Evolutionary conservation across 2,113 vertebrate species (phyloP).

Genomic region (rabbit (Oryctolagus cuniculus)): mOryCun1.1 NC_091443.1:9610501-9611000

Average conservation of each 20-base stretch:
- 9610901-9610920: background rate
- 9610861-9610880: background rate
- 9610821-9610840: background rate
- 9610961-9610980: background rate
- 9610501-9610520: background rate
- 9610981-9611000: conserved; percentile 48
- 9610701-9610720: conserved; percentile 72
- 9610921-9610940: background rate
- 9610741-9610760: conserved; percentile 81
- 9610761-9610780: conserved; percentile 77
- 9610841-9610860: background rate
- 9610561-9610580: background rate
- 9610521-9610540: background rate
- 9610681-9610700: conserved; percentile 81
- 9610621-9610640: conserved; percentile 60
- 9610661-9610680: conserved; percentile 81
- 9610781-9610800: conserved; percentile 48
- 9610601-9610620: background rate
- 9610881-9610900: background rate
- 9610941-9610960: background rate
- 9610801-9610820: conserved; percentile 52
- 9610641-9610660: conserved; percentile 74
- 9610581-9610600: background rate
- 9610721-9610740: conserved; percentile 73
- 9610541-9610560: background rate